Evolutionary conservation across 2,888 invertebrate genomes (phyloP).

Genomic region (Drosophila mimica): DNA sequence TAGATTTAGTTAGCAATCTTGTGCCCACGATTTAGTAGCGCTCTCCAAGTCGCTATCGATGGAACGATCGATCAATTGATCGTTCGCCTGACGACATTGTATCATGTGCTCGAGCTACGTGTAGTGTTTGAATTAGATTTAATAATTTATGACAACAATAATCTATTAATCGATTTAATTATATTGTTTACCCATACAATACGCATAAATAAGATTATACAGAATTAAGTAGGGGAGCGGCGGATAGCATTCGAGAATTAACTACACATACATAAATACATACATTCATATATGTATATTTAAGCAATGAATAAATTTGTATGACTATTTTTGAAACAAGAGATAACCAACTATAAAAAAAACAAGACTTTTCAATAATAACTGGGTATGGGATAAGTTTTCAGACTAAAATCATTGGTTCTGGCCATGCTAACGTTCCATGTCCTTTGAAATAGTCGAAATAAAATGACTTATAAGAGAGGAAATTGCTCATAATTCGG

Average conservation of each 20-base stretch:
- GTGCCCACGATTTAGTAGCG: constrained; percentile 57
- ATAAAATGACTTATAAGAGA: background rate
- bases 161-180: constrained; percentile 72
- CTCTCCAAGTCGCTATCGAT: constrained; percentile 58
- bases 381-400: background rate
- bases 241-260: constrained; percentile 51
- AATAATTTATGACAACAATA: constrained; percentile 79
- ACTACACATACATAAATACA: constrained; percentile 27
- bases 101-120: constrained; percentile 44
- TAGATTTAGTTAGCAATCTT: constrained; percentile 65
- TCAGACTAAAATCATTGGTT: background rate
- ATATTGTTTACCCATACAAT: constrained; percentile 32
- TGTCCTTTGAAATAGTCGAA: background rate
- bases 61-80: constrained; percentile 34
- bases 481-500: background rate
- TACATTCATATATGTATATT: constrained; percentile 38
- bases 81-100: constrained; percentile 11
- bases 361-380: background rate
- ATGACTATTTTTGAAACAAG: constrained; percentile 52
- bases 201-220: constrained; percentile 28
- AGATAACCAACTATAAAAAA: constrained; percentile 16
- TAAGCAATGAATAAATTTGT: constrained; percentile 54
- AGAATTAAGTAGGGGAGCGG: constrained; percentile 13
- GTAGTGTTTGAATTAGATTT: constrained; percentile 74
- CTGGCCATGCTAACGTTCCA: background rate